Evolutionary conservation across 1,140 invertebrate genomes (phyloP).

Genomic region (Eriocheir sinensis): DNA sequence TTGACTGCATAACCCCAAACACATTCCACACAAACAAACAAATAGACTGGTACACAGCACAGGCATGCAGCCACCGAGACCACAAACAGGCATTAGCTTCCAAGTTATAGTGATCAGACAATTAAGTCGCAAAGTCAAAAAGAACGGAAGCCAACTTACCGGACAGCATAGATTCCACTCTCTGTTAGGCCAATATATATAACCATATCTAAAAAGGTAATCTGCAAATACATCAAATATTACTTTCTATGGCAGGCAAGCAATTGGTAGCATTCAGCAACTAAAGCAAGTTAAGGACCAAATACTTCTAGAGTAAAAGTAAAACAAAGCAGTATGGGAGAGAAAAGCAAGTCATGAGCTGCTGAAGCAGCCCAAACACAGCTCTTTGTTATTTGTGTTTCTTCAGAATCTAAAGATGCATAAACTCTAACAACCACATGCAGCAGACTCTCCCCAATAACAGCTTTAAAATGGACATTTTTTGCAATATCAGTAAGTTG

Average conservation of each 20-base stretch:
- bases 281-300: not conserved
- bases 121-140: not conserved
- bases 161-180: constrained; percentile 78
- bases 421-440: too few relatives aligned
- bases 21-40: too few relatives aligned
- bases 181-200: constrained; percentile 81
- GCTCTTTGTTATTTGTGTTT: too few relatives aligned
- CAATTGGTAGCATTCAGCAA: not conserved
- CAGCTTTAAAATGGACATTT: too few relatives aligned
- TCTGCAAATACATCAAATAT: constrained; percentile 79
- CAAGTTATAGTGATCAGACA: too few relatives aligned
- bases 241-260: constrained; percentile 37
- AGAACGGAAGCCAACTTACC: constrained; percentile 64
- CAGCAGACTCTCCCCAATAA: too few relatives aligned
- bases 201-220: constrained; percentile 82
- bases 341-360: not conserved
- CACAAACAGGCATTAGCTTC: not conserved
- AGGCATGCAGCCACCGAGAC: not conserved
- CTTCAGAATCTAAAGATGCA: too few relatives aligned
- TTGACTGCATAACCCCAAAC: too few relatives aligned
- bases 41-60: too few relatives aligned
- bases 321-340: not conserved
- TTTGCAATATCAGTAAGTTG: too few relatives aligned
- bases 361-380: not conserved
- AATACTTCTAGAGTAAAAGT: not conserved